Evolutionary conservation across 1,140 invertebrate species (phyloP).

Genomic region (Trissolcus basalis): DNA sequence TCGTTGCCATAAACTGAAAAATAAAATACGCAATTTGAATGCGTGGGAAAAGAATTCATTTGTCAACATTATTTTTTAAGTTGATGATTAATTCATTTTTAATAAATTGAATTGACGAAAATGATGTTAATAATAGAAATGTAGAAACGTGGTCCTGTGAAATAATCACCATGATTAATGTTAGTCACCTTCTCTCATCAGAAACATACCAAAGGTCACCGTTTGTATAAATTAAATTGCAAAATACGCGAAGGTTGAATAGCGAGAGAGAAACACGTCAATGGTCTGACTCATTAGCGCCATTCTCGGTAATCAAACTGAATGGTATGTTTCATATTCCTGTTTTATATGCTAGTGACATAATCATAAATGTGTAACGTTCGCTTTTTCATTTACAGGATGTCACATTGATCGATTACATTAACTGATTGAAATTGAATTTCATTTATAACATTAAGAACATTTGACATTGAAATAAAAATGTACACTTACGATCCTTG

Average conservation of each 20-base stretch:
- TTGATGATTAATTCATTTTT: conserved; percentile 9
- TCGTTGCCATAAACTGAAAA: conserved; percentile 84
- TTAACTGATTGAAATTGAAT: no score
- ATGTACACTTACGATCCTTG: conserved; percentile 83
- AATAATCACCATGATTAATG: conserved; percentile 1
- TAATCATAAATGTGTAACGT: background rate
- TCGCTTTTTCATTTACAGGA: no score
- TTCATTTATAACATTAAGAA: background rate
- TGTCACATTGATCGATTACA: no score
- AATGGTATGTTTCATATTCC: background rate
- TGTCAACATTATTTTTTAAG: background rate
- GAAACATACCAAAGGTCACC: conserved; percentile 31
- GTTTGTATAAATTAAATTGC: conserved; percentile 38
- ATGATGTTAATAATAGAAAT: background rate
- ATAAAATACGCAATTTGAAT: no score
- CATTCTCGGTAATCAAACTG: background rate
- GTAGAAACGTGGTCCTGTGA: background rate
- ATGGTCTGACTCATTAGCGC: conserved; percentile 22
- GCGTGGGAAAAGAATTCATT: conserved; percentile 14
- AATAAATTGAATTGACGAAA: background rate
- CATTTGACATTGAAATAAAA: conserved; percentile 1
- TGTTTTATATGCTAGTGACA: no score
- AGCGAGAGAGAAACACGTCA: conserved; percentile 28
- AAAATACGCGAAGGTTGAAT: conserved; percentile 33
- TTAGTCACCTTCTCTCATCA: background rate